Evolutionary conservation across 35 echinoderm and acorn worm genomes (phyloP).

Genomic region (Lytechinus variegatus): DNA sequence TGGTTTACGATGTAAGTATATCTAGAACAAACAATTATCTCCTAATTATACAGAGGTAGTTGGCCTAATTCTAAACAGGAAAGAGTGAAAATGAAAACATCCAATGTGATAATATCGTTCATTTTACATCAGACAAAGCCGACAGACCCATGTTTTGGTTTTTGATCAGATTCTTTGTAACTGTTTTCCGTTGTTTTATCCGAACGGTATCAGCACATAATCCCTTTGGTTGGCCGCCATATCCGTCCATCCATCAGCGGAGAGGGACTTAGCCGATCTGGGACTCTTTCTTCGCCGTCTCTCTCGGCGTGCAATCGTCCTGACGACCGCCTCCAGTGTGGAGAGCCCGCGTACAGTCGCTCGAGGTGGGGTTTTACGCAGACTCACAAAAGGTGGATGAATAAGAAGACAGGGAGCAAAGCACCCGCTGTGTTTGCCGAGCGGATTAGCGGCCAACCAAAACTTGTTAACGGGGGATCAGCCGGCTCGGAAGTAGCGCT

Average conservation of each 20-base stretch:
- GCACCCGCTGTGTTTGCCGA: slow-evolving; percentile 41
- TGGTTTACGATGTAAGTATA: not conserved
- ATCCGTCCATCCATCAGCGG: not conserved
- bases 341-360: not conserved
- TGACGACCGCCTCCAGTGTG: not conserved
- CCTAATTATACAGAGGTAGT: not conserved
- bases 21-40: not conserved
- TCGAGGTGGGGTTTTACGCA: not conserved
- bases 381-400: not conserved
- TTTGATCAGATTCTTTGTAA: slow-evolving; percentile 30
- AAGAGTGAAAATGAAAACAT: slow-evolving; percentile 15
- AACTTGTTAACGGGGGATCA: slow-evolving; percentile 52
- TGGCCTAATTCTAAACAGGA: slow-evolving; percentile 44
- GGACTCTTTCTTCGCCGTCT: slow-evolving; percentile 7
- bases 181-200: slow-evolving; percentile 40
- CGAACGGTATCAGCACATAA: slow-evolving; percentile 9
- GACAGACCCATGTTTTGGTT: slow-evolving; percentile 26
- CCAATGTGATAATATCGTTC: not conserved
- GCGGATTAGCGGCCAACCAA: slow-evolving; percentile 49
- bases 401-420: not conserved
- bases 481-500: slow-evolving; percentile 26
- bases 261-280: not conserved
- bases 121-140: not conserved
- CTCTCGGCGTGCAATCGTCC: slow-evolving; percentile 1
- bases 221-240: not conserved